Evolutionary conservation across 1,140 invertebrate genomes (phyloP).

Genomic region (Drosophila varians): DNA sequence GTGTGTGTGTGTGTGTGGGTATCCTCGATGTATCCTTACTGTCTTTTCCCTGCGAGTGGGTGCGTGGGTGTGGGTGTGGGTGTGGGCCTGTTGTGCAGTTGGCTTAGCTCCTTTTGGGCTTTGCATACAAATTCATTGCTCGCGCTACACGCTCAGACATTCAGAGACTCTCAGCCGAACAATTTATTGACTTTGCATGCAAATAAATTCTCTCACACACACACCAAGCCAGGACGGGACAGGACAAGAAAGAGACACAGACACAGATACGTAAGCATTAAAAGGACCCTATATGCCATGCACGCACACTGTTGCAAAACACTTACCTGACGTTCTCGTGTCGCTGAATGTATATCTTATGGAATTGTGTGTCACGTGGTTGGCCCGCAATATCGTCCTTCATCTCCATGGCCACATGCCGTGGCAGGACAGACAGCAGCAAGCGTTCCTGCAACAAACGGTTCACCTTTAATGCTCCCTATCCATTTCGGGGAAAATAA

Average conservation of each 20-base stretch:
- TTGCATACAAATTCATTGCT: slow-evolving; percentile 72
- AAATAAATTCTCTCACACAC: slow-evolving; percentile 63
- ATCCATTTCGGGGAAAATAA: slow-evolving; percentile 21
- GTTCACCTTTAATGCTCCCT: slow-evolving; percentile 21
- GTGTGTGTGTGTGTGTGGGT: neutral
- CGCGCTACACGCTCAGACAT: slow-evolving; percentile 48
- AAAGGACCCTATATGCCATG: neutral
- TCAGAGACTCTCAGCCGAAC: slow-evolving; percentile 41
- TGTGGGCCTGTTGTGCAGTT: slow-evolving; percentile 38
- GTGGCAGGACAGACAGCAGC: slow-evolving; percentile 95
- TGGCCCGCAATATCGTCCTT: slow-evolving; percentile 97
- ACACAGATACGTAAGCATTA: neutral
- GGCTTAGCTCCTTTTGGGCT: slow-evolving; percentile 52
- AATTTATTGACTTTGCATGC: slow-evolving; percentile 78
- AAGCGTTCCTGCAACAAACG: slow-evolving; percentile 90
- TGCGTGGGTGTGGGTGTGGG: slow-evolving; percentile 28
- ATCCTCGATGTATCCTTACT: too few species aligned
- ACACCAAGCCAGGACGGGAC: neutral
- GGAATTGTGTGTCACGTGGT: slow-evolving; percentile 96
- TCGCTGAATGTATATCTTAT: slow-evolving; percentile 98
- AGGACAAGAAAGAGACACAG: neutral
- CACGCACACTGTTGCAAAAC: slow-evolving; percentile 3
- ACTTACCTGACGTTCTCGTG: slow-evolving; percentile 97
- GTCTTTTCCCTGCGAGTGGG: neutral
- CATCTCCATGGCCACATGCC: slow-evolving; percentile 99